Evolutionary conservation across 1,140 invertebrate species (phyloP), one percentile per base, ranked within the genome.

Genomic region (Idris sp.): DNA sequence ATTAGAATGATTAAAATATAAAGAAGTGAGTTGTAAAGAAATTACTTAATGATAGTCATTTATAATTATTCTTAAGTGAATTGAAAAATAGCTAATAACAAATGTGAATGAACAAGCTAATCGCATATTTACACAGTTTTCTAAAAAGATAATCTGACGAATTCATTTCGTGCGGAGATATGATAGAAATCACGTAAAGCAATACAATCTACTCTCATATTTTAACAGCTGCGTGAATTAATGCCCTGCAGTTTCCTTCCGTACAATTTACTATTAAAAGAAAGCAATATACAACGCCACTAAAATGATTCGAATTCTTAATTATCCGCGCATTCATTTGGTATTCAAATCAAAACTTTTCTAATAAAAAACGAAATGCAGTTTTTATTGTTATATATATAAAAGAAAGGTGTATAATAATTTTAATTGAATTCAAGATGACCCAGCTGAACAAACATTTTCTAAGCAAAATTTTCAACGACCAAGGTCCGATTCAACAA

Each of bases 181-280:
- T 13, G 36, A 59, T 59, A 53, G 65, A 69, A 69, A 69, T 58
- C 64, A 51, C 43, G 44, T 53, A 49, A 58, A 58, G 35, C 41
- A 68, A 56, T 11, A 56, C 40, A 62, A 41, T 46, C 41, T 48
- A 44, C 43, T 67, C 62, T 54, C 33, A 68, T 58, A 58, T 58
- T 68, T 46, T 35, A 54, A 41, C 38, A 43, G 18, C 43, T 41
- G 16, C 40, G 19, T 10, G 30, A 53, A 54, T 54, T 36, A 54
- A 54, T 38, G 61, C 31, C 15, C 0, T 46, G 14, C 33, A 54
- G 43, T 67, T 67, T 67, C 43, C 62, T 67, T 67, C 62, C 62
- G 38, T 56, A 36, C 43, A 56, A n/a, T 38, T 46, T 28, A n/a
- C 31, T 41, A 67, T 48, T 67, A 67, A 67, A 67, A 67, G 62